Evolutionary conservation across 2,888 invertebrate species (phyloP).

Genomic region (Stenichneumon culpator): DNA sequence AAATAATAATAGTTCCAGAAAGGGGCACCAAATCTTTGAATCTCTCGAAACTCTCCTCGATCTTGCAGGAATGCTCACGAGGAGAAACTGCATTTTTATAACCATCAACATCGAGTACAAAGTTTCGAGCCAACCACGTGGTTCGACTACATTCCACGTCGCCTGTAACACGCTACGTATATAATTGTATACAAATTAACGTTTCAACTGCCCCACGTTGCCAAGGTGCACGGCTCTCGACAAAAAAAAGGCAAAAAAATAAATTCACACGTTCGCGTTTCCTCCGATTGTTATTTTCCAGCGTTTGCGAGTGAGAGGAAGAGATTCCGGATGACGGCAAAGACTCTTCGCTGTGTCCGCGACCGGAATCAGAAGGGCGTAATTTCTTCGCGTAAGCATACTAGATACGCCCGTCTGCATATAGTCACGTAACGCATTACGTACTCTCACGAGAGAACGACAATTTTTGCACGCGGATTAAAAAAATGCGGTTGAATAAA

Average conservation of each 20-base stretch:
- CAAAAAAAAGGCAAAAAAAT: not conserved
- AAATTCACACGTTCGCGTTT: conserved; percentile 64
- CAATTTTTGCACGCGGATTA: conserved; percentile 3
- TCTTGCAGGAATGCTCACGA: not conserved
- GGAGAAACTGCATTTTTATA: not conserved
- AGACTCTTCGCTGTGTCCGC: conserved; percentile 1
- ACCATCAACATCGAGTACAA: not conserved
- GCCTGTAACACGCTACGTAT: not conserved
- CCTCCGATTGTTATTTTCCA: conserved; percentile 63
- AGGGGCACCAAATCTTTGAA: no score
- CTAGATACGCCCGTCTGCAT: no score
- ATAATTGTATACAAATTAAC: conserved; percentile 1
- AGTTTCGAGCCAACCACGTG: conserved; percentile 11
- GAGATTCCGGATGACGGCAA: conserved; percentile 22
- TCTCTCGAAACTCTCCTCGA: not conserved
- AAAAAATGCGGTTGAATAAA: no score
- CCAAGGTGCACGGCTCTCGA: not conserved
- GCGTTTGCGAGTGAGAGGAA: conserved; percentile 23
- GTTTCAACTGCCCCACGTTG: not conserved
- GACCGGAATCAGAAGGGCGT: no score
- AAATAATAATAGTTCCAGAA: not conserved
- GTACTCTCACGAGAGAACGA: conserved; percentile 13
- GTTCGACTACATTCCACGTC: not conserved
- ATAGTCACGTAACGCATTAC: not conserved
- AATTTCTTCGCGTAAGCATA: no score